Evolutionary conservation across 2,888 invertebrate species (phyloP), one percentile per base, ranked within the genome.

Genomic region (Diogma glabrata): DNA sequence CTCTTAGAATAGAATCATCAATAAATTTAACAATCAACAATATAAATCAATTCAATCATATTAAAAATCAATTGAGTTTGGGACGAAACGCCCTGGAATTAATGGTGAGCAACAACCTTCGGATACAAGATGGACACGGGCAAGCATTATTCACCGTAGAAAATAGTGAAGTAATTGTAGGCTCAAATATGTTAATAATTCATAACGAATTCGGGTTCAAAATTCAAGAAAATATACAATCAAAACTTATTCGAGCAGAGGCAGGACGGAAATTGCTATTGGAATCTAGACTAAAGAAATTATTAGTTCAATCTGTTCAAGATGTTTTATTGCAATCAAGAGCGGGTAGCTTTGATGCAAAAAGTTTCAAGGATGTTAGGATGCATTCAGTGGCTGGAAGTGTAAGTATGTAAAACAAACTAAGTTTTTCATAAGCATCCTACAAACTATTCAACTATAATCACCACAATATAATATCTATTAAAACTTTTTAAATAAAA

Each of bases 271-370:
- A 24, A 9, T 46, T 46, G 24, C 92, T 91, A 64, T 72, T 94
- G 63, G 92, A 93, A 66, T 93, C 93, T 0, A 86, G 90, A 6
- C 92, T 92, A 51, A 78, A 92, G 57, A 83, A 86, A 49, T 72
- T 93, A 59, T 84, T 87, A 66, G 78, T 93, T 64, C 80, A 81
- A 58, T 92, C 89, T 12, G 84, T 89, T 1, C 81, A 86, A 60
- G 86, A 84, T 57, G 82, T 94, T 51, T 79, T 78, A 54, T 72
- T 94, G 57, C 88, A 90, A 67, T 90, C 93, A 4, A 78, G 87
- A 52, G 90, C 90, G 1, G 94, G 93, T 2, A 86, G 86, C 65
- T 87, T 94, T 63, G 82, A 81, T 54, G 81, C 90, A 43, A 78
- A 81, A 56, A 88, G 90, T 61, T 77, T 90, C 57, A 83, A 85